Base-by-base conservation (phyloP, 1,140 invertebrate species). In the Rhopalosiphum padi region DNA sequence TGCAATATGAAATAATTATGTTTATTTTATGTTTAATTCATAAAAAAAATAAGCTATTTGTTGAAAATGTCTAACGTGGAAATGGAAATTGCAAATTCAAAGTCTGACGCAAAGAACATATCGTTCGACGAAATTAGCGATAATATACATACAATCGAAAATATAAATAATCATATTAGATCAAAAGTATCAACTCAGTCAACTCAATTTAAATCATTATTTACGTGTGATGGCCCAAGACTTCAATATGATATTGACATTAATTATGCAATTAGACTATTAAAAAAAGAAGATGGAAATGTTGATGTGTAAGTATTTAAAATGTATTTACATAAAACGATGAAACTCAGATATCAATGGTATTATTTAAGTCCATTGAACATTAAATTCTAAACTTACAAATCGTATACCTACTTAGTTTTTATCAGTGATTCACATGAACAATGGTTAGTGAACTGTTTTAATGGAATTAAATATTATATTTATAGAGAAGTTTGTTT, bases 211-310 rank as follows among this genome's bases (percentile, higher is more conserved):
- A 53, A 15, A 89, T 35, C 48, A 37, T 37, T 35, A 55, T 37
- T 53, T 21, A 25, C 21, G 7, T 37, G n/a, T 21, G 21, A 25
- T 18, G 22, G 0, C 30, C 2, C 23, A n/a, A 37, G 23, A 25
- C 9, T 6, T 53, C 11, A 21, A 7, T 48, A 35, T 88, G 53
- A 90, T 68, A 90, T 90, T 68, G 37, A 90, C 37, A 43, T 68
- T 3, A 30, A 41, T 43, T 90, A 90, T 68, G 89, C 89, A 22
- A 90, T 90, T 90, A n/a, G n/a, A 0, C 15, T 90, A 8, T 90
- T 90, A n/a, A 90, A 90, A 90, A 68, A n/a, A 90, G 37, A 60
- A 60, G 89, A 90, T 46, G 37, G 21, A 43, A 68, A n/a, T 68
- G 35, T 41, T 21, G 68, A 90, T 60, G 89, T 90, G 89, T 90